These are phyloP conservation scores for Urophycis tenuis DNA, from an alignment of 2,797 vertebrate species.

Conservation along the genomic window DNA sequence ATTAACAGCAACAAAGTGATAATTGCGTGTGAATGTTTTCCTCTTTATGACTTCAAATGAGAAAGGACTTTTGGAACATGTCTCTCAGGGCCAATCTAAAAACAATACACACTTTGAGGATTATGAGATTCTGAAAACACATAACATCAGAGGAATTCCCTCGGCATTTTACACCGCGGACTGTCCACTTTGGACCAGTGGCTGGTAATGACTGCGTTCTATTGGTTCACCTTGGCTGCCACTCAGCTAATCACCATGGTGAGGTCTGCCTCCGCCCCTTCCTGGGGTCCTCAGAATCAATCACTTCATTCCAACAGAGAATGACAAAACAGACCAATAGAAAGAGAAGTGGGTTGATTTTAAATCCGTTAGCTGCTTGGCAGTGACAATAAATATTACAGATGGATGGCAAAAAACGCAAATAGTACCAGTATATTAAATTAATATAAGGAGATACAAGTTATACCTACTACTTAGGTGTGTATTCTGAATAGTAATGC, in stretches of 20 bases:
- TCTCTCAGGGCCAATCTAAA: background rate
- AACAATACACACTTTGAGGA: background rate
- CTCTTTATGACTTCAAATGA: constrained; percentile 1
- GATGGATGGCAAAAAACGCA: background rate
- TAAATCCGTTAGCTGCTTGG: background rate
- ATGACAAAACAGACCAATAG: constrained; percentile 4
- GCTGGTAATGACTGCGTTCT: background rate
- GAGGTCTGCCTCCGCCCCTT: background rate
- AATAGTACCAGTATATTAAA: too few relatives aligned
- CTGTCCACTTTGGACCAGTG: constrained; percentile 5
- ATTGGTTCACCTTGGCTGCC: background rate
- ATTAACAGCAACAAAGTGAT: background rate
- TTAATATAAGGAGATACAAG: too few relatives aligned
- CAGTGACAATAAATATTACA: too few relatives aligned
- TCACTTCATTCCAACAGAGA: background rate
- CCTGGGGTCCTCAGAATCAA: background rate
- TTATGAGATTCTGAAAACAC: background rate
- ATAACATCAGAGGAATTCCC: background rate
- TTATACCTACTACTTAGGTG: background rate
- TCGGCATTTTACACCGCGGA: background rate
- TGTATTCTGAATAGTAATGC: background rate
- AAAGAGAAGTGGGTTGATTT: constrained; percentile 3
- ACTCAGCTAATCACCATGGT: constrained; percentile 1
- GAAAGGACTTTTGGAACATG: background rate
- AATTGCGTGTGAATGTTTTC: background rate